These are phyloP conservation scores for Vidua macroura DNA, from an alignment of 2,113 vertebrate genomes.

Conservation along the genomic window DNA sequence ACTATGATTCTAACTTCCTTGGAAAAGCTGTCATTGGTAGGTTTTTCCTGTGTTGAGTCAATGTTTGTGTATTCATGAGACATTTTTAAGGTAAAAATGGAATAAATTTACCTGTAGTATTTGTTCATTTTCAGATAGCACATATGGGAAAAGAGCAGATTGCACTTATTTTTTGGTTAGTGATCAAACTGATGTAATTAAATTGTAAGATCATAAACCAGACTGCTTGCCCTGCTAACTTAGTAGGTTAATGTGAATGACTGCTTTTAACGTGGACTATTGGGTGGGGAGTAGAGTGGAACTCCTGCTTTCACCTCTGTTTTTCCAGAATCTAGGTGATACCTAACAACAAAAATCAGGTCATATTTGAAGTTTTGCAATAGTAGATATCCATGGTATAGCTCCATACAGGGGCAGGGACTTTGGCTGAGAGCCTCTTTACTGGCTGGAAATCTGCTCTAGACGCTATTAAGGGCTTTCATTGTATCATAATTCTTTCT, in stretches of 20 bases:
- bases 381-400: neutral
- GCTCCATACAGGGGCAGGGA: neutral
- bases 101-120: neutral
- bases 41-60: neutral
- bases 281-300: neutral
- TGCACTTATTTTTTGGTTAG: neutral
- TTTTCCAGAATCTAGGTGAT: neutral
- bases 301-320: neutral
- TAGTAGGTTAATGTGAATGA: neutral
- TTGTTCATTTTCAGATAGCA: neutral
- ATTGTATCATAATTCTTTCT: neutral
- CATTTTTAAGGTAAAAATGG: neutral
- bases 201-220: neutral
- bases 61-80: neutral
- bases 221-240: neutral
- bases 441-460: neutral
- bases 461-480: neutral
- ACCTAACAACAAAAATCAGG: neutral
- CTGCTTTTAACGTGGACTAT: neutral
- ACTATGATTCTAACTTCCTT: neutral
- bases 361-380: neutral
- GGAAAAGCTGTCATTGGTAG: neutral
- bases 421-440: neutral
- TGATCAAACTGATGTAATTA: neutral
- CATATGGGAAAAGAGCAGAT: neutral